Evolutionary conservation across 1,140 invertebrate species (phyloP).

Genomic region (Tetragnatha versicolor): DNA sequence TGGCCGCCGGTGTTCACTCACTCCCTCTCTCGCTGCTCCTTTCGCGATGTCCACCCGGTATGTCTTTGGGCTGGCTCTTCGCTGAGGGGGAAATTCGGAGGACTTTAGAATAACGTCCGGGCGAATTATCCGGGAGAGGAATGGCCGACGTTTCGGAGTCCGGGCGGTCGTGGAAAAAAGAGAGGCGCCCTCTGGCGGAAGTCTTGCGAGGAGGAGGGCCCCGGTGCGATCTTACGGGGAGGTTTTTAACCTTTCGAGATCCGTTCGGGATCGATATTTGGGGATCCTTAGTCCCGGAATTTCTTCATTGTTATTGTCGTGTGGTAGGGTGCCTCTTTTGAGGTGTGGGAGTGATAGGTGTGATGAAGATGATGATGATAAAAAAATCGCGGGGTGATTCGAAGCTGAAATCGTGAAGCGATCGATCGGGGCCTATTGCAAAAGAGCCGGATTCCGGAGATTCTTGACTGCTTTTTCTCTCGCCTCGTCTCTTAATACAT

Average conservation of each 20-base stretch:
- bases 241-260: slow-evolving; percentile 43
- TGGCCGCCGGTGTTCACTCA: slow-evolving; percentile 21
- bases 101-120: background rate
- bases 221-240: background rate
- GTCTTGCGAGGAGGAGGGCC: background rate
- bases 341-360: no score
- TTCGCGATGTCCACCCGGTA: background rate
- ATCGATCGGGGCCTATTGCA: no score
- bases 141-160: background rate
- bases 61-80: background rate
- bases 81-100: background rate
- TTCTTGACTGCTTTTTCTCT: no score
- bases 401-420: no score
- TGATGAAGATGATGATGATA: no score
- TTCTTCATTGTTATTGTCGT: no score
- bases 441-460: no score
- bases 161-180: background rate
- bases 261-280: slow-evolving; percentile 25
- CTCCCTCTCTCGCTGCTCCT: background rate
- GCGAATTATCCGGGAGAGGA: background rate
- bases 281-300: no score
- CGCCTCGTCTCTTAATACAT: no score
- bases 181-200: background rate
- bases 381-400: no score
- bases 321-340: no score